Base-by-base conservation (phyloP, 2,797 vertebrate species). In the Morelia viridis region DNA sequence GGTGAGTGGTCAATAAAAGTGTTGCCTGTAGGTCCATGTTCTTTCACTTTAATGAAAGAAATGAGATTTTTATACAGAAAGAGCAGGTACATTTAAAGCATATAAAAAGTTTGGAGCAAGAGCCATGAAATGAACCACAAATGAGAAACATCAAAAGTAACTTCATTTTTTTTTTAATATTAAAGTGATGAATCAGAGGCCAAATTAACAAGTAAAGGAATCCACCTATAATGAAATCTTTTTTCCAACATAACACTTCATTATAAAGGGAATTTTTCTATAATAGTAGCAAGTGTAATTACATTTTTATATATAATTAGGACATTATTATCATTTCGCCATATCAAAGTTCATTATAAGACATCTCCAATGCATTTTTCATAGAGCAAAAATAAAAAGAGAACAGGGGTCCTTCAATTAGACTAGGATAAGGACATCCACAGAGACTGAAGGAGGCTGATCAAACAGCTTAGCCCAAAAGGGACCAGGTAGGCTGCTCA, bases 261-360 rank as follows among this genome's bases (percentile, higher is more conserved):
- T 98, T 98, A 98, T 98, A 97, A 97, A 98, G 96, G 97, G 96
- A 97, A 96, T 97, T 98, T 98, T 97, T 96, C 97, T 97, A 97
- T 98, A 97, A 98, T 98, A 98, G 97, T 96, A 97, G 97, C 97
- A 98, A 98, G 97, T 98, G 97, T 98, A 98, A 98, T 98, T 98
- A 97, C 97, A 98, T 97, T 98, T 98, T 98, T 98, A 98, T 98
- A 97, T 97, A 97, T 98, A 98, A 98, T 98, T 98, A 98, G 97
- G 97, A 98, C 97, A 98, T 98, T 98, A 98, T 98, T 98, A 98
- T 98, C 97, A 98, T 98, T 98, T 98, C 97, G 96, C 96, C 97
- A 97, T 98, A 98, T 98, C 97, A 98, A 98, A 98, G 97, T 98
- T 98, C 97, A 98, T 98, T 98, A 98, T 97, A 96, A 98, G 97